These are phyloP conservation scores for Polydrusus cervinus DNA, from an alignment of 2,888 invertebrate genomes.

Conservation along the genomic window DNA sequence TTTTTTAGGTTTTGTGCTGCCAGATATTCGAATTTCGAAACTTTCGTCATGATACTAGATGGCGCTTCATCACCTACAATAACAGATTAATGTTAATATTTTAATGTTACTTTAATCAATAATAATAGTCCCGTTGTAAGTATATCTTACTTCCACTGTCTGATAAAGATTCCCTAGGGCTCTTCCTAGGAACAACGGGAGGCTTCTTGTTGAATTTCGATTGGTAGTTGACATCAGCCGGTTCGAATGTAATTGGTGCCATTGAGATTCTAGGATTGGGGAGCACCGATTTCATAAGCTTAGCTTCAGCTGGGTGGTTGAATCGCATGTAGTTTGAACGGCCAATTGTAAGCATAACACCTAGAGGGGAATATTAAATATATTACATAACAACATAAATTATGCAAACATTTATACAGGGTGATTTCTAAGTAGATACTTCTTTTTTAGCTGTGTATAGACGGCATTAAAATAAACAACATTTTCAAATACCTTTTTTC, in stretches of 20 bases:
- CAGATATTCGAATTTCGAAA: conserved; percentile 85
- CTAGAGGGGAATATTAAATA: conserved; percentile 71
- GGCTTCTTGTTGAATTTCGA: conserved; percentile 76
- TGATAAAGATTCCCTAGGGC: conserved; percentile 69
- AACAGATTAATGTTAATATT: background rate
- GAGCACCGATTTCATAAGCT: conserved; percentile 88
- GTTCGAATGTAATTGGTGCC: conserved; percentile 82
- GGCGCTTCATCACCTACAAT: conserved; percentile 71
- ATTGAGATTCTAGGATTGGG: conserved; percentile 85
- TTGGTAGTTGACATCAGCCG: conserved; percentile 63
- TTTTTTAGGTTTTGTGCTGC: conserved; percentile 78
- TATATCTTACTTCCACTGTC: conserved; percentile 67
- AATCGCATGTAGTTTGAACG: conserved; percentile 93
- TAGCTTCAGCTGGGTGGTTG: conserved; percentile 93
- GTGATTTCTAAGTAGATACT: too few relatives aligned
- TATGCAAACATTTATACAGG: too few relatives aligned
- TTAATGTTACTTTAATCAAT: too few relatives aligned
- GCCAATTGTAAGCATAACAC: conserved; percentile 93
- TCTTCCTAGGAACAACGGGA: conserved; percentile 78
- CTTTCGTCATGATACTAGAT: conserved; percentile 82
- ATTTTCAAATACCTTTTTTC: too few relatives aligned
- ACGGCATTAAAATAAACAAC: too few relatives aligned
- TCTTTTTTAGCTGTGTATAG: too few relatives aligned
- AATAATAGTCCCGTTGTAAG: background rate
- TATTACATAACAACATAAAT: background rate